Evolutionary conservation across 2,113 vertebrate species (phyloP).

Genomic region (Toxostoma redivivum): DNA sequence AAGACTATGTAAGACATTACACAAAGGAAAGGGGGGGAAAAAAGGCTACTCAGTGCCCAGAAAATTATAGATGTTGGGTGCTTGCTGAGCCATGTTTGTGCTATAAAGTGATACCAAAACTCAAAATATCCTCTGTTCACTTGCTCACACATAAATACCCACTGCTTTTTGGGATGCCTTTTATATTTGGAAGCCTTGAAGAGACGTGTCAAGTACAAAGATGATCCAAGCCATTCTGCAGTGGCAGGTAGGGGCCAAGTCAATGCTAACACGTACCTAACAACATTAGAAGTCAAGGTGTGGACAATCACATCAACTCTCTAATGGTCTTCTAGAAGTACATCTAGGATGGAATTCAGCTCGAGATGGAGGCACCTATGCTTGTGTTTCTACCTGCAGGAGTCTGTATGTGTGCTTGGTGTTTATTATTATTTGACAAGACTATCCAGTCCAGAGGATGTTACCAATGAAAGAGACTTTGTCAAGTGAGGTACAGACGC

Average conservation of each 20-base stretch:
- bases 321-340: background rate
- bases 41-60: background rate
- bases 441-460: background rate
- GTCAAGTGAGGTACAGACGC: background rate
- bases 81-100: background rate
- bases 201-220: background rate
- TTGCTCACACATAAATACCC: background rate
- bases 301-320: background rate
- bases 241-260: background rate
- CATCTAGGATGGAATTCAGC: background rate
- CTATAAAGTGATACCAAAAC: background rate
- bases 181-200: background rate
- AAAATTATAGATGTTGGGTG: background rate
- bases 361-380: background rate
- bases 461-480: background rate
- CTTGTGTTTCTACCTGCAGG: background rate
- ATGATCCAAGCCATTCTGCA: background rate
- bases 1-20: background rate
- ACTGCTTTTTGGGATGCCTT: background rate
- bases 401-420: background rate
- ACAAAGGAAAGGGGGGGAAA: background rate
- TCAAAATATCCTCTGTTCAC: background rate
- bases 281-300: background rate
- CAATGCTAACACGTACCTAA: accelerated
- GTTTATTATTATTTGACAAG: background rate